phyloP scores from a whole-genome alignment of 2,113 vertebrate genomes.

The Eupsittula cactorum region DNA sequence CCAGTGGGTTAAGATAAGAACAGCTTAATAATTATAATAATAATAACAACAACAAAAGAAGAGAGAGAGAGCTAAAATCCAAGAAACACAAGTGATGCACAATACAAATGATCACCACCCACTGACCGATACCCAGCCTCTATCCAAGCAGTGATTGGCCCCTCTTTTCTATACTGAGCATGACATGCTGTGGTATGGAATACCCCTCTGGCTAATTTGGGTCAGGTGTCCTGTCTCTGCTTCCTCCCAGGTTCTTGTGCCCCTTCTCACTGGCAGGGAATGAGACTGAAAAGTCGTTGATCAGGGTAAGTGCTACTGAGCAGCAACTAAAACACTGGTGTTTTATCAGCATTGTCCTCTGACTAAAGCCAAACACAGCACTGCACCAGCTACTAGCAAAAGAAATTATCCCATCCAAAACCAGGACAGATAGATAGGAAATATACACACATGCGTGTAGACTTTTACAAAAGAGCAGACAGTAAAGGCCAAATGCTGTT shows the following conservation, averaged over 20 bases:
- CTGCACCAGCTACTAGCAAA: not conserved
- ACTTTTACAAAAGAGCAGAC: not conserved
- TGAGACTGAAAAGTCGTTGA: not conserved
- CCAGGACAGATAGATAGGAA: not conserved
- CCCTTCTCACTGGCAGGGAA: not conserved
- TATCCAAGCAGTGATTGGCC: not conserved
- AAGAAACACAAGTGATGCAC: not conserved
- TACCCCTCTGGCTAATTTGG: not conserved
- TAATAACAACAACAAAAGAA: not conserved
- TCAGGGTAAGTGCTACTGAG: not conserved
- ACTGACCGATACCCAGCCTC: not conserved
- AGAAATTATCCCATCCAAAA: not conserved
- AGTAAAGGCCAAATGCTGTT: not conserved
- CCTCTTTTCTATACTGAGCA: not conserved
- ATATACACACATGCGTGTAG: not conserved
- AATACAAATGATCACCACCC: not conserved
- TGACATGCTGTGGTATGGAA: not conserved
- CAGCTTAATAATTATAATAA: not conserved
- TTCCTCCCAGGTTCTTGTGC: not conserved
- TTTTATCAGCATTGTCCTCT: not conserved
- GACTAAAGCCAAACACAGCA: not conserved
- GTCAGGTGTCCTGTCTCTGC: not conserved
- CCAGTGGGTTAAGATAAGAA: not conserved
- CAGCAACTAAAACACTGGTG: not conserved
- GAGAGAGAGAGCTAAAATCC: not conserved